Percentiles rank a stretch among this genome's conserved stretches.
phyloP scores from a whole-genome alignment of 2,797 vertebrate species.

The Bufotes viridis region DNA sequence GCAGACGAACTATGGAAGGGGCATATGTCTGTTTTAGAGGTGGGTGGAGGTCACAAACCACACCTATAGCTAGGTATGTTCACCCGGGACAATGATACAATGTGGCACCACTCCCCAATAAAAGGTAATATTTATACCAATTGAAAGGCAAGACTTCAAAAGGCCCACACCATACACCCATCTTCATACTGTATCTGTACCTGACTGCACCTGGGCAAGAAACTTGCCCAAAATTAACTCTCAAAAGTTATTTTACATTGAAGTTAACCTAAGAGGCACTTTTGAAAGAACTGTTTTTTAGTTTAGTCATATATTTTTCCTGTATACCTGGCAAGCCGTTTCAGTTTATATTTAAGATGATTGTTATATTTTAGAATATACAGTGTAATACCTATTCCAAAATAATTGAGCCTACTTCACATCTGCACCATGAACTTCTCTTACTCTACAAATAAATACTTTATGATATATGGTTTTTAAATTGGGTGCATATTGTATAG shows the following conservation, averaged over 20 bases:
- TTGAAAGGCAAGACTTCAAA: no score
- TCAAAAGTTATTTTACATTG: neutral
- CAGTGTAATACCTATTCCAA: neutral
- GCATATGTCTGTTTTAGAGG: no score
- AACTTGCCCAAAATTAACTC: neutral
- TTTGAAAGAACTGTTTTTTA: neutral
- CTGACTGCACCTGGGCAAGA: no score
- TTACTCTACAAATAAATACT: slow-evolving; percentile 69
- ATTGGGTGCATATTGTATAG: slow-evolving; percentile 70
- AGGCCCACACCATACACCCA: no score
- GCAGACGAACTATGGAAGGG: no score
- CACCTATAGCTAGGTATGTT: no score
- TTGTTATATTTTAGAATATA: slow-evolving; percentile 3
- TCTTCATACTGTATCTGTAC: no score
- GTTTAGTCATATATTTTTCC: neutral
- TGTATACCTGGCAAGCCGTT: neutral
- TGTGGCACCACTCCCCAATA: no score
- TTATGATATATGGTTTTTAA: slow-evolving; percentile 73
- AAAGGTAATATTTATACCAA: no score
- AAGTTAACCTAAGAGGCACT: neutral
- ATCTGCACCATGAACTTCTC: slow-evolving; percentile 68
- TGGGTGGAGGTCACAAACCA: no score
- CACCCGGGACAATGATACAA: no score
- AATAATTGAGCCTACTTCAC: slow-evolving; percentile 71
- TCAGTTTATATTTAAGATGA: neutral